phyloP scores from a whole-genome alignment of 2,113 vertebrate genomes.

The Chionodraco myersi region DNA sequence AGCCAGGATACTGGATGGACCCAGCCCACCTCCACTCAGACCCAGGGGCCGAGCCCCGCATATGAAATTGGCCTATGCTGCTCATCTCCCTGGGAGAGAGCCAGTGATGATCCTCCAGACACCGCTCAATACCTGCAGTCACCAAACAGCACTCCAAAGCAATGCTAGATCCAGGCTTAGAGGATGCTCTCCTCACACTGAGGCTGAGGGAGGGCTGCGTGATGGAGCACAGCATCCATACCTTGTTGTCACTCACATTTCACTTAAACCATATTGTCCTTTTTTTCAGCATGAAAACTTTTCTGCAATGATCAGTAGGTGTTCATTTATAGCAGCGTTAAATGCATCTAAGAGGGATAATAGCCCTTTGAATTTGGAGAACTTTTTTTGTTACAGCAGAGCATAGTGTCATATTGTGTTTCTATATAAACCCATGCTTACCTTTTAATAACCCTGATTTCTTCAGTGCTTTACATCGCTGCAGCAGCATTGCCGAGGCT shows the following conservation, averaged over 20 bases:
- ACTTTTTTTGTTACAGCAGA: neutral
- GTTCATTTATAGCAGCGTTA: neutral
- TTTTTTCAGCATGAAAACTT: constrained; percentile 10
- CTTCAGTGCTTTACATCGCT: constrained; percentile 58
- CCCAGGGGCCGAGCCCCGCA: constrained; percentile 92
- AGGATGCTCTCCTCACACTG: constrained; percentile 47
- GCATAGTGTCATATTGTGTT: constrained; percentile 10
- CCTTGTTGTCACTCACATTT: constrained; percentile 52
- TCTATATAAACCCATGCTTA: constrained; percentile 41
- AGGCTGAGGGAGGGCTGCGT: constrained; percentile 44
- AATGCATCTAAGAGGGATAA: neutral
- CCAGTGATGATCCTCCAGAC: constrained; percentile 68
- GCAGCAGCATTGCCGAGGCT: constrained; percentile 49
- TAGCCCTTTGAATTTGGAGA: constrained; percentile 9
- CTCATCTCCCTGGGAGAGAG: constrained; percentile 83
- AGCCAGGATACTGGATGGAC: constrained; percentile 95
- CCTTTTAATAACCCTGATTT: constrained; percentile 59
- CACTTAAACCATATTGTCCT: constrained; percentile 16
- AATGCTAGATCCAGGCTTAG: constrained; percentile 75
- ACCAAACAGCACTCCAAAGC: constrained; percentile 76
- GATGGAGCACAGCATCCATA: constrained; percentile 42
- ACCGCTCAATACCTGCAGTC: constrained; percentile 63
- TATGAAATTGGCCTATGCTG: constrained; percentile 88
- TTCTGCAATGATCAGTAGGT: neutral
- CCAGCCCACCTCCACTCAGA: constrained; percentile 98